phyloP scores from a whole-genome alignment of 1,140 invertebrate species.

The Agrypnia vestita region DNA sequence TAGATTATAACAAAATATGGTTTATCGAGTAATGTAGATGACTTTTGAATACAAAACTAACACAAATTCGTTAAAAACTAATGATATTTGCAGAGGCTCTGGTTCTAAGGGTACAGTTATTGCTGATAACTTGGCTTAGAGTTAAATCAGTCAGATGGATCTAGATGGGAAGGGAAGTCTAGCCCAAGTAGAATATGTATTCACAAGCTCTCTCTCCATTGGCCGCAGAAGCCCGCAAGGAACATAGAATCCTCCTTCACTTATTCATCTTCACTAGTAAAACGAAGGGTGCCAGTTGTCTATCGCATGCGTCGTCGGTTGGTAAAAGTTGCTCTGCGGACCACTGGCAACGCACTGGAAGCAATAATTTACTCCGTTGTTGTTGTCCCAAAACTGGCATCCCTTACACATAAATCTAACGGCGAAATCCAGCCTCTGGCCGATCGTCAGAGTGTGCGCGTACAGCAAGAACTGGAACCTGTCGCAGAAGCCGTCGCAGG shows the following conservation, averaged over 20 bases:
- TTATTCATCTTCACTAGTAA: slow-evolving; percentile 64
- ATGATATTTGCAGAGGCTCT: slow-evolving; percentile 30
- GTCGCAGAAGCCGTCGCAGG: slow-evolving; percentile 94
- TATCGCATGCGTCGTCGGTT: slow-evolving; percentile 63
- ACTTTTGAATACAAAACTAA: slow-evolving; percentile 12
- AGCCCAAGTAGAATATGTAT: slow-evolving; percentile 45
- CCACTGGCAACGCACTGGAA: slow-evolving; percentile 83
- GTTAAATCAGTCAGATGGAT: slow-evolving; percentile 43
- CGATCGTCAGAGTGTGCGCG: slow-evolving; percentile 80
- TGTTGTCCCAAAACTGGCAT: slow-evolving; percentile 93
- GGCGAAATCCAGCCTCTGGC: slow-evolving; percentile 86
- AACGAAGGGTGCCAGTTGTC: slow-evolving; percentile 71
- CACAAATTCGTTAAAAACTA: slow-evolving; percentile 24
- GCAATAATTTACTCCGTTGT: slow-evolving; percentile 87
- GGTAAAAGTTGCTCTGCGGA: slow-evolving; percentile 60
- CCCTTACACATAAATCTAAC: slow-evolving; percentile 88
- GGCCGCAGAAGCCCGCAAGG: slow-evolving; percentile 11
- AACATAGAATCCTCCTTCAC: slow-evolving; percentile 9
- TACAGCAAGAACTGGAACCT: slow-evolving; percentile 87
- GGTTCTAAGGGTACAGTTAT: slow-evolving; percentile 34
- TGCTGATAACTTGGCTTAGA: slow-evolving; percentile 35
- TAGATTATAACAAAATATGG: neutral
- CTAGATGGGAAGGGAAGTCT: slow-evolving; percentile 2
- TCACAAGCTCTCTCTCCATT: slow-evolving; percentile 40
- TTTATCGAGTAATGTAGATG: neutral